Percentiles rank a stretch among this genome's conserved stretches.
These are phyloP conservation scores for Drosophila repleta DNA, from an alignment of 1,140 invertebrate genomes.

Conservation along the genomic window DNA sequence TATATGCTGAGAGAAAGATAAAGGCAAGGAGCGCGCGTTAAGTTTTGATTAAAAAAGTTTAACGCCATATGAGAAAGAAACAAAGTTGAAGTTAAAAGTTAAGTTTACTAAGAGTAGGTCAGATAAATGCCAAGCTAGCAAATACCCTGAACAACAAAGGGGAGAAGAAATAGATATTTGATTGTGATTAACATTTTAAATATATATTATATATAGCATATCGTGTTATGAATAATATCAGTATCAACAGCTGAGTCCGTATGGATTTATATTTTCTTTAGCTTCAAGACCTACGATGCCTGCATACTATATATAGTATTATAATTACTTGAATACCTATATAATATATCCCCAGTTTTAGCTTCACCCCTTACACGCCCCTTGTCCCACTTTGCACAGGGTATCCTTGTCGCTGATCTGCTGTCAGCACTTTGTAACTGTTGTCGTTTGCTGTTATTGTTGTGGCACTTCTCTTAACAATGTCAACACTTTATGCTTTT, in stretches of 20 bases:
- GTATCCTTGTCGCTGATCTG: background rate
- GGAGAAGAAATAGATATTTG: too few species aligned
- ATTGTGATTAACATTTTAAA: background rate
- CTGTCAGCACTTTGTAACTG: slow-evolving; percentile 5
- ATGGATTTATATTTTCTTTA: too few species aligned
- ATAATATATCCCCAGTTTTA: background rate
- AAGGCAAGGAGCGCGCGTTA: background rate
- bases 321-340: too few species aligned
- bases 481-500: slow-evolving; percentile 77
- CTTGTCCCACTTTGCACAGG: background rate
- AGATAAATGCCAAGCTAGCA: background rate
- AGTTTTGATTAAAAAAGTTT: slow-evolving; percentile 66
- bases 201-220: background rate
- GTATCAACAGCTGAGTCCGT: too few species aligned
- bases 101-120: slow-evolving; percentile 42
- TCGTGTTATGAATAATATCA: too few species aligned
- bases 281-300: too few species aligned
- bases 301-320: too few species aligned
- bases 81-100: slow-evolving; percentile 13
- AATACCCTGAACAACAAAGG: slow-evolving; percentile 14
- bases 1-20: too few species aligned
- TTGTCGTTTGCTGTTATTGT: slow-evolving; percentile 59
- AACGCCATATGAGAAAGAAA: slow-evolving; percentile 30
- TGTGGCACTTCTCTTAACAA: slow-evolving; percentile 67
- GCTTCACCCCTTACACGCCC: background rate